Evolutionary conservation across 2,888 invertebrate species (phyloP).

Genomic region (Entomobrya multifasciata): DNA sequence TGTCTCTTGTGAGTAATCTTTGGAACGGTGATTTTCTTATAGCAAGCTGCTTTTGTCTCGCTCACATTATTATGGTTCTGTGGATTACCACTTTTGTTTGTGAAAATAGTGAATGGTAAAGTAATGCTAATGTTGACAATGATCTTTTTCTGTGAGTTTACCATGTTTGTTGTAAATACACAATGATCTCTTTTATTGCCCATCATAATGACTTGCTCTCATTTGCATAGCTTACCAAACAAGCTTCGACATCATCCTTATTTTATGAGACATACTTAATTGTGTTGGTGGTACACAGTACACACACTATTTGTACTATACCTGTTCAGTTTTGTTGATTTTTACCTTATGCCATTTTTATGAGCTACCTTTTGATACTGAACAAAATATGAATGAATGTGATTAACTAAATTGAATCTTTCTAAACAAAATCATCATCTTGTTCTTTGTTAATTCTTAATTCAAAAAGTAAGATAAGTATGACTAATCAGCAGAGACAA

Average conservation of each 20-base stretch:
- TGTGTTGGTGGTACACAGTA: too few species aligned
- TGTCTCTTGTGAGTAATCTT: neutral
- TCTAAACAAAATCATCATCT: neutral
- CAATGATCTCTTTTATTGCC: conserved; percentile 17
- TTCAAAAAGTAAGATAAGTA: too few species aligned
- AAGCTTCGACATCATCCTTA: neutral
- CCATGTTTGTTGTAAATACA: neutral
- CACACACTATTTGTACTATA: too few species aligned
- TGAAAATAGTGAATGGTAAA: neutral
- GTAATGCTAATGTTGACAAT: neutral
- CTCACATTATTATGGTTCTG: neutral
- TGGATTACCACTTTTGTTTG: neutral
- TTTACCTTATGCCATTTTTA: conserved; percentile 33
- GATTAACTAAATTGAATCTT: too few species aligned
- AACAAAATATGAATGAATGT: neutral
- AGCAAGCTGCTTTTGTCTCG: neutral
- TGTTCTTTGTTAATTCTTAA: neutral
- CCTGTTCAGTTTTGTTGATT: too few species aligned
- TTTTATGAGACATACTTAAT: too few species aligned
- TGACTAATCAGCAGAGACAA: neutral
- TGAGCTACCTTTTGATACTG: neutral
- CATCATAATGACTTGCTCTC: conserved; percentile 38
- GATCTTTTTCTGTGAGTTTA: neutral
- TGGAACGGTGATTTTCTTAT: neutral
- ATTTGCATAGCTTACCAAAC: conserved; percentile 32